Base-by-base conservation (phyloP, 2,113 vertebrate genomes). In the Siphamia tubifer region DNA sequence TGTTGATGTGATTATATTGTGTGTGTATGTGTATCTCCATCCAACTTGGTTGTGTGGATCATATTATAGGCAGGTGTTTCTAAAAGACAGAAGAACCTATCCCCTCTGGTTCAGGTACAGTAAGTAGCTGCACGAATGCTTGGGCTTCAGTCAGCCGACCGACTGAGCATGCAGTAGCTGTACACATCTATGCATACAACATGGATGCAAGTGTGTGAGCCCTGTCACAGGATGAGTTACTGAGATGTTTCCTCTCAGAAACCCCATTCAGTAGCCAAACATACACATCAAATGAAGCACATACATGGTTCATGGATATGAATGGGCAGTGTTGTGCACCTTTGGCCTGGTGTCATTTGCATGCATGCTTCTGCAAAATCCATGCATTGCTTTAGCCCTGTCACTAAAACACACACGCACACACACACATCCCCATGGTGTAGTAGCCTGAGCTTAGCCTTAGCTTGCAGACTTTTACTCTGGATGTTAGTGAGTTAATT, bases 91-190 rank as follows among this genome's bases (percentile, higher is more conserved):
- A 92, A 94, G 88, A 89, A 81, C 79, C 91, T 92, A 61, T 90
- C 91, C 10, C 82, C 83, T 32, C 90, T 94, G 90, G 91, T 92
- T 88, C 93, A 94, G 94, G 93, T 94, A 94, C 89, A 86, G 89
- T 89, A 88, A 85, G 77, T 54, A 58, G 49, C 78, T 68, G 88
- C 87, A 84, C 45, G 70, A 81, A 31, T 10, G 85, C 89, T 90
- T 80, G 77, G 84, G 75, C 75, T 86, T 81, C 77, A 84, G 69
- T 68, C 28, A 6, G 28, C 67, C 72, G 66, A 61, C 64, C 30
- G 77, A 42, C 82, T 73, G 70, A 85, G 85, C 82, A 87, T 89
- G 87, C 74, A 70, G 77, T 75, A 56, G 65, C 69, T 77, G 60
- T 73, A 39, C 68, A 74, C 66, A 57, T 57, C 51, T 38, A 42